Evolutionary conservation across 2,888 invertebrate species (phyloP).

Genomic region (Nephrotoma appendiculata): DNA sequence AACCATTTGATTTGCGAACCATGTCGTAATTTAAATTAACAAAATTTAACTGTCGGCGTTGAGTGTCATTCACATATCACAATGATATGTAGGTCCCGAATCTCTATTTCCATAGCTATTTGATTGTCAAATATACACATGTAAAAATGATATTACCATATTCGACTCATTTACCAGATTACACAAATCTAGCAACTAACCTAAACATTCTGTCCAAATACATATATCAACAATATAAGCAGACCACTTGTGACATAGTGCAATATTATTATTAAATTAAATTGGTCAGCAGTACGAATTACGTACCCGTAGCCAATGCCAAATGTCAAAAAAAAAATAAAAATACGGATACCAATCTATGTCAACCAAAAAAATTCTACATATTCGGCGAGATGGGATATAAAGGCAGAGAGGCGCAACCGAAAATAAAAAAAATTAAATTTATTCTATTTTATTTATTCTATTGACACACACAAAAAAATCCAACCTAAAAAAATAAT

Average conservation of each 20-base stretch:
- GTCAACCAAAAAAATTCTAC: background rate
- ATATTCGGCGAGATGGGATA: background rate
- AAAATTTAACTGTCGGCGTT: too few species aligned
- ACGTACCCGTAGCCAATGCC: background rate
- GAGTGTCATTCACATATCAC: too few species aligned
- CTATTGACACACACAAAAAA: background rate
- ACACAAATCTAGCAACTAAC: background rate
- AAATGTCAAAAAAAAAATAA: background rate
- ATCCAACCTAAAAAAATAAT: background rate
- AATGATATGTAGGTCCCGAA: too few species aligned
- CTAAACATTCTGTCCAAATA: background rate
- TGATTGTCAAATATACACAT: too few species aligned
- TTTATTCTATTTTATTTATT: background rate
- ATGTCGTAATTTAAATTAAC: too few species aligned
- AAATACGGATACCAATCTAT: background rate
- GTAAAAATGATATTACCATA: too few species aligned
- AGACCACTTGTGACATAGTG: background rate
- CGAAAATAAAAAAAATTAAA: background rate
- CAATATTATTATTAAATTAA: background rate
- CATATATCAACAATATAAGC: background rate
- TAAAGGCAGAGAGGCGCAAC: background rate
- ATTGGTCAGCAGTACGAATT: background rate
- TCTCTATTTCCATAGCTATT: too few species aligned
- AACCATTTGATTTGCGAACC: too few species aligned
- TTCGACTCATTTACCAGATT: too few species aligned